A percentile compares a stretch with the other conserved stretches of the same genome.
Conservation (phyloP, 2,797 vertebrate genomes). For the Gila robusta region DNA sequence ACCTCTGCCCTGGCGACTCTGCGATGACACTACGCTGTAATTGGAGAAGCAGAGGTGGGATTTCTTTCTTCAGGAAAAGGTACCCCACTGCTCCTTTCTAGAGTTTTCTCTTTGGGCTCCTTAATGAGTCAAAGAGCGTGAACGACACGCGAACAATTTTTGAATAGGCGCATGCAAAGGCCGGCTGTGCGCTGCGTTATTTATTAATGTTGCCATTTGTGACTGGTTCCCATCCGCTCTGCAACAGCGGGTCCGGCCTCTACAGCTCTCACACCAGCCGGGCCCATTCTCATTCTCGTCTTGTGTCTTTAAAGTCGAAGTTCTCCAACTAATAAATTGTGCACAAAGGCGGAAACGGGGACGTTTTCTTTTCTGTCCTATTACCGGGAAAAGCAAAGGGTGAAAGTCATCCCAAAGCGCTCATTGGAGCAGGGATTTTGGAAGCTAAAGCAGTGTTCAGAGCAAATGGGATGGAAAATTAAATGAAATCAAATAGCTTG, state of each 20-base stretch:
- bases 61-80: conserved; percentile 71
- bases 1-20: conserved; percentile 86
- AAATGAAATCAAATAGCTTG: conserved; percentile 99
- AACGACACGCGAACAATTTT: conserved; percentile 97
- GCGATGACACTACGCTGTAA: conserved; percentile 77
- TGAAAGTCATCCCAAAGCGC: conserved; percentile 89
- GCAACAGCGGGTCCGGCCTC: conserved; percentile 82
- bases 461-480: conserved; percentile 99
- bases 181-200: conserved; percentile 93
- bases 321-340: conserved; percentile 91
- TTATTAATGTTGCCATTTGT: conserved; percentile 96
- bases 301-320: conserved; percentile 86
- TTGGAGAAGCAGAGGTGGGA: conserved; percentile 74
- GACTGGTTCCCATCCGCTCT: conserved; percentile 91
- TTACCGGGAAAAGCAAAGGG: conserved; percentile 83
- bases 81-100: conserved; percentile 80
- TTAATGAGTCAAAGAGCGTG: conserved; percentile 89
- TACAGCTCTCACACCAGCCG: conserved; percentile 87
- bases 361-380: conserved; percentile 88
- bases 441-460: conserved; percentile 88
- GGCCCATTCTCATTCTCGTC: conserved; percentile 83
- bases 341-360: conserved; percentile 83
- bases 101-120: conserved; percentile 76
- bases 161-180: conserved; percentile 93
- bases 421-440: conserved; percentile 88